A percentile compares a stretch with the other conserved stretches of the same genome.
phyloP scores from a whole-genome alignment of 2,888 invertebrate genomes.

The Aquatica leii region DNA sequence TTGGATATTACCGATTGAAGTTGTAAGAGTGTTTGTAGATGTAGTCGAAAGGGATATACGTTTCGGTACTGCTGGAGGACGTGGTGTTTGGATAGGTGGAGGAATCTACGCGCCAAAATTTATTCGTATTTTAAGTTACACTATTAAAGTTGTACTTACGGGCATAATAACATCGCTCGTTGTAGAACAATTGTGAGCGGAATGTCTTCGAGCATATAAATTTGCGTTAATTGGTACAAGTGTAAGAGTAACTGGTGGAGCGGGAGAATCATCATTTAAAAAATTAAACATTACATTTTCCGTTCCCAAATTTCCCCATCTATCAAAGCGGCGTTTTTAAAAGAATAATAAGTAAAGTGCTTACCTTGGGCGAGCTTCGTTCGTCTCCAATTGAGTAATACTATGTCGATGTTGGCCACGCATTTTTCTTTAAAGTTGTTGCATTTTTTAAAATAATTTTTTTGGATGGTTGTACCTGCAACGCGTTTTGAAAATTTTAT shows the following conservation, averaged over 20 bases:
- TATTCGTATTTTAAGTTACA: neutral
- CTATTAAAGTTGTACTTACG: conserved; percentile 17
- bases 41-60: conserved; percentile 51
- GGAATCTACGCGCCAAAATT: conserved; percentile 49
- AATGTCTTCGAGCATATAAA: conserved; percentile 58
- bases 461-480: conserved; percentile 17
- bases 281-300: conserved; percentile 54
- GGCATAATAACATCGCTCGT: conserved; percentile 47
- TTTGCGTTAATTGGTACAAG: conserved; percentile 56
- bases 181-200: conserved; percentile 55
- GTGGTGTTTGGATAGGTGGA: conserved; percentile 60
- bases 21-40: conserved; percentile 50
- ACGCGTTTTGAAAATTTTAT: neutral
- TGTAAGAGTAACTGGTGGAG: conserved; percentile 54
- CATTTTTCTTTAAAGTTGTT: conserved; percentile 18
- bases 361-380: conserved; percentile 21
- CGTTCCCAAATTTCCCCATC: conserved; percentile 56
- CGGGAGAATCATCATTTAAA: conserved; percentile 50
- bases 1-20: conserved; percentile 53
- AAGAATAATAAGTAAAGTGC: conserved; percentile 12
- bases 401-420: conserved; percentile 30
- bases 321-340: no score
- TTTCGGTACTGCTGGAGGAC: conserved; percentile 64
- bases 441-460: conserved; percentile 22
- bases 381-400: conserved; percentile 28